phyloP scores from a whole-genome alignment of 2,797 vertebrate genomes.

The Enteromius trimaculatus region DNA sequence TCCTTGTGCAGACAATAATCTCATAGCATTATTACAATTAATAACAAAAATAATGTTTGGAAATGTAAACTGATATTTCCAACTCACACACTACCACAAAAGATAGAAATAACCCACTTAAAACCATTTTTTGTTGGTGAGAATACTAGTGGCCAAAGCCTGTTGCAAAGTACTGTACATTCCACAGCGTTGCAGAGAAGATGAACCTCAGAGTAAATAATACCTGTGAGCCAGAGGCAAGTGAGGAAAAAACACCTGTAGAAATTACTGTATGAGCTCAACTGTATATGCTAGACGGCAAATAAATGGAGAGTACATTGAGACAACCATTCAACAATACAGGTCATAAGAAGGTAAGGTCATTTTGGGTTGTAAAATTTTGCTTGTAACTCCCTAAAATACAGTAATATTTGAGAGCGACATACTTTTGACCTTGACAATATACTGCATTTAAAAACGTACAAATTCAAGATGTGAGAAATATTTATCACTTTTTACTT shows the following conservation, averaged over 20 bases:
- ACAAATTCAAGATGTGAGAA: neutral
- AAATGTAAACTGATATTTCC: too few species aligned
- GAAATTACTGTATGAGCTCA: neutral
- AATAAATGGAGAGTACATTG: neutral
- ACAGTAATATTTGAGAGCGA: neutral
- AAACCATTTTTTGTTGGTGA: too few species aligned
- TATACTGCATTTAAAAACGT: neutral
- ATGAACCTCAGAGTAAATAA: neutral
- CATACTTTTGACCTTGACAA: neutral
- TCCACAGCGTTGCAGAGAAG: neutral
- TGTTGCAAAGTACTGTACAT: neutral
- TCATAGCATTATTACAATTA: too few species aligned
- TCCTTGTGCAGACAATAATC: too few species aligned
- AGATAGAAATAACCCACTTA: too few species aligned
- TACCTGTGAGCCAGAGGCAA: neutral
- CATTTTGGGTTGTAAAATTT: neutral
- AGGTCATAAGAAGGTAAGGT: neutral
- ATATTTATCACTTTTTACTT: neutral
- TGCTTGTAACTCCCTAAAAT: neutral
- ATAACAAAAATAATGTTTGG: too few species aligned
- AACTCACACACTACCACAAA: too few species aligned
- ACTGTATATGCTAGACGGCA: neutral
- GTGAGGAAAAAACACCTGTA: neutral
- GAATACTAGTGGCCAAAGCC: too few species aligned
- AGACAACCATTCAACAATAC: neutral